Evolutionary conservation across 2,113 vertebrate species (phyloP).

Genomic region (Cinclus mexicanus): DNA sequence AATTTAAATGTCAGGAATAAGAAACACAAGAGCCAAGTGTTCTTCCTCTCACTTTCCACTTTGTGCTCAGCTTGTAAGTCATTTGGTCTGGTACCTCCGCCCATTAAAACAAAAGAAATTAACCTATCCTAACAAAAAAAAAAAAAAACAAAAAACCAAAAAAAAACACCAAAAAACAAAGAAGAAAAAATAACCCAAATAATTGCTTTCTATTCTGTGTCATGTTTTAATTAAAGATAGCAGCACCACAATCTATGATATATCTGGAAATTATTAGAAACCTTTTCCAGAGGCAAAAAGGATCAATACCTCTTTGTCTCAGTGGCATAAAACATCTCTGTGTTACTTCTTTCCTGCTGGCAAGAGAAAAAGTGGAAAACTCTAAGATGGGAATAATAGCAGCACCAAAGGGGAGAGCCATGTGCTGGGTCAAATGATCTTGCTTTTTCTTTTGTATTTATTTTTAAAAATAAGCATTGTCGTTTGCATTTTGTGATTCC

Average conservation of each 20-base stretch:
- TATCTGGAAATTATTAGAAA: slow-evolving; percentile 80
- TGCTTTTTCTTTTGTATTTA: background rate
- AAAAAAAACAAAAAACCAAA: no score
- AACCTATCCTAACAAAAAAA: background rate
- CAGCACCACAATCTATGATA: slow-evolving; percentile 64
- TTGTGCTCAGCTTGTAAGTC: background rate
- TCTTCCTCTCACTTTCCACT: background rate
- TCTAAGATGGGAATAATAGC: slow-evolving; percentile 41
- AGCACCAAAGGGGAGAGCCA: background rate
- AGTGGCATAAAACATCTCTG: slow-evolving; percentile 72
- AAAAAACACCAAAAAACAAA: background rate
- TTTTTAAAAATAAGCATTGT: background rate
- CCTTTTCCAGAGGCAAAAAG: slow-evolving; percentile 73
- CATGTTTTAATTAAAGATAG: slow-evolving; percentile 82
- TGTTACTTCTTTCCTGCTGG: slow-evolving; percentile 67
- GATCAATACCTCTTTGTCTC: slow-evolving; percentile 79
- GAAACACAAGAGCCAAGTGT: slow-evolving; percentile 13
- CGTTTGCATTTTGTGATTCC: background rate
- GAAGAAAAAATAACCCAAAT: background rate
- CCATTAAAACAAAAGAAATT: slow-evolving; percentile 30
- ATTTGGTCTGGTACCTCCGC: slow-evolving; percentile 4
- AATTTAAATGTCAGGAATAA: slow-evolving; percentile 43
- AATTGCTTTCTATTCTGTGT: slow-evolving; percentile 71
- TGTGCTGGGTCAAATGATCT: background rate
- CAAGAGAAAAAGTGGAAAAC: slow-evolving; percentile 31